Base-by-base conservation (phyloP, 2,797 vertebrate genomes). In the Decapterus maruadsi region DNA sequence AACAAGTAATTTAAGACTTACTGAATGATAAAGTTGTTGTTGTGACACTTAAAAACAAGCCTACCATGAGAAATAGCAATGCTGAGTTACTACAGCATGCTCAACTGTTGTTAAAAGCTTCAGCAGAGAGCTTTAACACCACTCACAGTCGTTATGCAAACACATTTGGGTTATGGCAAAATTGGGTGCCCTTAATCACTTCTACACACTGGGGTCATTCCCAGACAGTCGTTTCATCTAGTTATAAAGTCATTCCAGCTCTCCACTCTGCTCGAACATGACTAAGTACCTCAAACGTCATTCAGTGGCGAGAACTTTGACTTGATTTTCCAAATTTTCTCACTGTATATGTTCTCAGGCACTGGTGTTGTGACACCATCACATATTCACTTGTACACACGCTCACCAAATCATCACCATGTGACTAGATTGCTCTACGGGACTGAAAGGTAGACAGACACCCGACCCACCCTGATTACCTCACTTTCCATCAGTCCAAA, bases 161-260 rank as follows among this genome's bases (percentile, higher is more conserved):
- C 87, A 89, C 89, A 86, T 90, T 90, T 76, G 69, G 82, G 81
- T 89, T 88, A 85, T 82, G 85, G 90, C 76, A 72, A 90, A 91
- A 85, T 72, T 77, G 81, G 80, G 77, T 86, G 73, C 68, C 84
- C 85, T 88, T 92, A 88, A 93, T 92, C 86, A 90, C 87, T 93
- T 92, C 87, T 91, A 77, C 90, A 91, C 90, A 80, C 90, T 54
- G 75, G 81, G 90, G 90, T 92, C 90, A 83, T 91, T 91, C 89
- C 84, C 87, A 92, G 87, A 93, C 90, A 88, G 85, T 86, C 83
- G 70, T 92, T 92, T 89, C 87, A 86, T 89, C 89, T 84, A 89
- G 87, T 89, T 88, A 89, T 84, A 92, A 82, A 90, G 77, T 62
- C 77, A 68, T 89, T 86, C 72, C 65, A 73, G 80, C 81, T 67